phyloP scores from a whole-genome alignment of 2,113 vertebrate species.

The Probosciger aterrimus region DNA sequence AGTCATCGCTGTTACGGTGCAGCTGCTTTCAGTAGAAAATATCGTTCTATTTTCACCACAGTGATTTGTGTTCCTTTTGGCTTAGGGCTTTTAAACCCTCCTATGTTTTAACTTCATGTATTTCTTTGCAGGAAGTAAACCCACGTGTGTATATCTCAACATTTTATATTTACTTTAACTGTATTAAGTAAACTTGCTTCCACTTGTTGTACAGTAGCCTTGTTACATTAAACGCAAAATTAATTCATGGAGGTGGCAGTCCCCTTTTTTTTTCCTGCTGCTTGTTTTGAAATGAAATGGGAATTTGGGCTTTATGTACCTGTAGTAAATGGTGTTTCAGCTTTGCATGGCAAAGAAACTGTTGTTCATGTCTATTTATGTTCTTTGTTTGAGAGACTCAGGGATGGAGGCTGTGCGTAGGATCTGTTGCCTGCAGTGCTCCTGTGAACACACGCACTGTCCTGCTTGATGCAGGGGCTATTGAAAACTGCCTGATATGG shows the following conservation, averaged over 20 bases:
- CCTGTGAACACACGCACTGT: fast-evolving
- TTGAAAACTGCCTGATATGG: fast-evolving
- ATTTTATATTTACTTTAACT: conserved; percentile 68
- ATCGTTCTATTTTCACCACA: not conserved
- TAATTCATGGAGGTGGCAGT: not conserved
- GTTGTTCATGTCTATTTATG: not conserved
- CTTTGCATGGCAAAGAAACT: not conserved
- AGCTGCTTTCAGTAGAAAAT: conserved; percentile 28
- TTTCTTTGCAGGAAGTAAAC: conserved; percentile 53
- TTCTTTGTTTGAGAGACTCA: not conserved
- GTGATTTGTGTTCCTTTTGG: conserved; percentile 35
- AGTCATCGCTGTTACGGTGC: conserved; percentile 28
- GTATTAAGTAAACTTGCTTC: conserved; percentile 43
- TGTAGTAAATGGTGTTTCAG: not conserved
- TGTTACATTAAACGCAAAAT: conserved; percentile 66
- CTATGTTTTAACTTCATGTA: conserved; percentile 32
- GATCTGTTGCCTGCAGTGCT: not conserved
- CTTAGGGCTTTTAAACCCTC: conserved; percentile 12
- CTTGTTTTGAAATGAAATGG: not conserved
- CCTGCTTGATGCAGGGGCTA: not conserved
- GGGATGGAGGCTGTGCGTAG: not conserved
- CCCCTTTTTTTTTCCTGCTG: not conserved
- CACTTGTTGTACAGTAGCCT: conserved; percentile 52
- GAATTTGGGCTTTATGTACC: not conserved
- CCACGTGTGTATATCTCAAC: conserved; percentile 37